Evolutionary conservation across 2,113 vertebrate species (phyloP).

Genomic region (Myrmophylax atrothorax): DNA sequence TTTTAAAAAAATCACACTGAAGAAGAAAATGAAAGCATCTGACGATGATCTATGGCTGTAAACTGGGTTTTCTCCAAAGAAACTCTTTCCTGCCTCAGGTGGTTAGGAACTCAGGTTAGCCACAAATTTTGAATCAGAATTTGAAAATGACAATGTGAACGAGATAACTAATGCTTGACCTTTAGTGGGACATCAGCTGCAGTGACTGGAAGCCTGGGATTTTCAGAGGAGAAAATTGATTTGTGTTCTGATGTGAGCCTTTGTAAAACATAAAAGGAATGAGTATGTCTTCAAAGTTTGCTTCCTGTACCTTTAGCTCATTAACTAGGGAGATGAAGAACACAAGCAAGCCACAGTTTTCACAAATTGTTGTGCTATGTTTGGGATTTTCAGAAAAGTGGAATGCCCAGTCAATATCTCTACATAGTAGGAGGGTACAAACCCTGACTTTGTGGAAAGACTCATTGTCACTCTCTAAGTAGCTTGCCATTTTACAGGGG

Average conservation of each 20-base stretch:
- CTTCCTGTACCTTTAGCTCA: not conserved
- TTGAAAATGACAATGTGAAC: not conserved
- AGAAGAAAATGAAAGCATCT: constrained; percentile 11
- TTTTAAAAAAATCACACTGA: not conserved
- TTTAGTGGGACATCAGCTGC: not conserved
- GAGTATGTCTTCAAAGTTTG: not conserved
- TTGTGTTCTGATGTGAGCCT: not conserved
- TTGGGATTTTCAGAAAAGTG: not conserved
- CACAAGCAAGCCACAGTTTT: not conserved
- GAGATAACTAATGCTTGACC: not conserved
- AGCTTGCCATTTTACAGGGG: not conserved
- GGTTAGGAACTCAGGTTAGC: not conserved
- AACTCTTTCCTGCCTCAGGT: not conserved
- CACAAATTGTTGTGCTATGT: not conserved
- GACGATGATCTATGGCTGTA: not conserved
- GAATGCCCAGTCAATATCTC: not conserved
- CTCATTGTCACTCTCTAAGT: not conserved
- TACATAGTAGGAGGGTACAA: rapidly evolving
- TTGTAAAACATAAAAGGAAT: not conserved
- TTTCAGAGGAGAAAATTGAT: not conserved
- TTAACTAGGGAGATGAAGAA: not conserved
- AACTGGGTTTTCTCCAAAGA: not conserved
- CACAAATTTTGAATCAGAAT: not conserved
- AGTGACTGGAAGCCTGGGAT: not conserved
- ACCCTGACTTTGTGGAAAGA: not conserved